Evolutionary conservation across 2,797 vertebrate genomes (phyloP).

Genomic region (Pseudochromis fuscus): DNA sequence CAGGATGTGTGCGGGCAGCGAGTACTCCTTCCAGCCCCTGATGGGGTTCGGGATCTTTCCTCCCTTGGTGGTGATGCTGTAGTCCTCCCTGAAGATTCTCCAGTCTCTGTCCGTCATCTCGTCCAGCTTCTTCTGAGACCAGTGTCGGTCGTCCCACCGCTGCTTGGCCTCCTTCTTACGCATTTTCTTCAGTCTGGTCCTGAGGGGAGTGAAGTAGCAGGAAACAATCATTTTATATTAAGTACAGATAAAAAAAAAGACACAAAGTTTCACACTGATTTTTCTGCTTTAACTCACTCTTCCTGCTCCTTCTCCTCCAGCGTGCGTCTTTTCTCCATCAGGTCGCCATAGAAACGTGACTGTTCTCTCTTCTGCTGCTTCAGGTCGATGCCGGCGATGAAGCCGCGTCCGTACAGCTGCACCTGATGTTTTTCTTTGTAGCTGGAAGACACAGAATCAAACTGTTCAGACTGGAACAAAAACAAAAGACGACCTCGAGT

Average conservation of each 20-base stretch:
- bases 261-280: not conserved
- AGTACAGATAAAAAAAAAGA: not conserved
- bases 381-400: slow-evolving; percentile 96
- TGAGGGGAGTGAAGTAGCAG: slow-evolving; percentile 55
- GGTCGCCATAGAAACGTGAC: slow-evolving; percentile 95
- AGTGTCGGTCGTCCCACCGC: slow-evolving; percentile 97
- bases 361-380: slow-evolving; percentile 99
- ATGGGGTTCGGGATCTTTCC: slow-evolving; percentile 99
- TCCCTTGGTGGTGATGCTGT: slow-evolving; percentile 99
- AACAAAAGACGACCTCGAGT: too few species aligned
- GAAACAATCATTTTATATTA: not conserved
- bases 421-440: slow-evolving; percentile 98
- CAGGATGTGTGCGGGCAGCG: slow-evolving; percentile 93
- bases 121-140: slow-evolving; percentile 99
- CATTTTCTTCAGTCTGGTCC: slow-evolving; percentile 93
- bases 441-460: slow-evolving; percentile 75
- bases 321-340: slow-evolving; percentile 97
- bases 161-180: slow-evolving; percentile 98
- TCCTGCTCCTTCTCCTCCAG: slow-evolving; percentile 98
- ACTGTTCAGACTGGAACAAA: not conserved
- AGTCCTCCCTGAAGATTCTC: slow-evolving; percentile 98
- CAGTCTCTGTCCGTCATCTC: slow-evolving; percentile 99
- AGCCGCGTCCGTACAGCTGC: slow-evolving; percentile 94
- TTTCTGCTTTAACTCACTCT: slow-evolving; percentile 91
- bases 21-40: slow-evolving; percentile 97